A percentile compares a stretch with the other conserved stretches of the same genome.
phyloP scores from a whole-genome alignment of 2,797 vertebrate genomes.

The Tadarida brasiliensis region DNA sequence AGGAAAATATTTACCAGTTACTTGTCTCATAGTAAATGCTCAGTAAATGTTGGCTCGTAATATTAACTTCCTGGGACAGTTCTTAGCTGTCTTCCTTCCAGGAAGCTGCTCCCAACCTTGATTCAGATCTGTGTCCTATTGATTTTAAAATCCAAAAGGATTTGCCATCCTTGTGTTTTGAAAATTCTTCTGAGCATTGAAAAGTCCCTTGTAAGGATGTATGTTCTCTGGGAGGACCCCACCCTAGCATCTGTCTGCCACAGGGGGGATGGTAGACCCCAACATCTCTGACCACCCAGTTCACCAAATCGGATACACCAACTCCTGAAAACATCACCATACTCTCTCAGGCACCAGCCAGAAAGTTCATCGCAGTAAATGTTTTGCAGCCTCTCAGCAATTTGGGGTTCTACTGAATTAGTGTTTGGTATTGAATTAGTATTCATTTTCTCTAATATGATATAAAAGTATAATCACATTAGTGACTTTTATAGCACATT shows the following conservation, averaged over 20 bases:
- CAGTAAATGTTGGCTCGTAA: background rate
- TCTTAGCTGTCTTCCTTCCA: background rate
- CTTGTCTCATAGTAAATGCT: background rate
- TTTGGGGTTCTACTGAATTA: slow-evolving; percentile 88
- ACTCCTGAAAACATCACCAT: background rate
- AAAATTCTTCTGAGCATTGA: background rate
- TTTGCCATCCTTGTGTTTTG: background rate
- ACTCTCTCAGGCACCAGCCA: background rate
- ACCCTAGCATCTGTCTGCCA: background rate
- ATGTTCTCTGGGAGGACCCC: background rate
- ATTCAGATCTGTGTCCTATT: background rate
- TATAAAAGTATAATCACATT: slow-evolving; percentile 89
- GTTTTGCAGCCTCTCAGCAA: slow-evolving; percentile 87
- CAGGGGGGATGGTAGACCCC: background rate
- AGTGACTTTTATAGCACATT: slow-evolving; percentile 88
- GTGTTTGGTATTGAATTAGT: slow-evolving; percentile 89
- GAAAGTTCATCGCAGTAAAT: slow-evolving; percentile 74
- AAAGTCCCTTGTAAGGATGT: background rate
- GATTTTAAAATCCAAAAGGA: background rate
- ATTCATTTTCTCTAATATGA: slow-evolving; percentile 89
- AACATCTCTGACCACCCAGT: background rate
- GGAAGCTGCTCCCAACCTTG: background rate
- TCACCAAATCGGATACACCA: background rate
- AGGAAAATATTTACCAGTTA: background rate
- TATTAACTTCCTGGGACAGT: background rate